Base-by-base conservation (phyloP, 2,113 vertebrate genomes). In the Colius striatus region DNA sequence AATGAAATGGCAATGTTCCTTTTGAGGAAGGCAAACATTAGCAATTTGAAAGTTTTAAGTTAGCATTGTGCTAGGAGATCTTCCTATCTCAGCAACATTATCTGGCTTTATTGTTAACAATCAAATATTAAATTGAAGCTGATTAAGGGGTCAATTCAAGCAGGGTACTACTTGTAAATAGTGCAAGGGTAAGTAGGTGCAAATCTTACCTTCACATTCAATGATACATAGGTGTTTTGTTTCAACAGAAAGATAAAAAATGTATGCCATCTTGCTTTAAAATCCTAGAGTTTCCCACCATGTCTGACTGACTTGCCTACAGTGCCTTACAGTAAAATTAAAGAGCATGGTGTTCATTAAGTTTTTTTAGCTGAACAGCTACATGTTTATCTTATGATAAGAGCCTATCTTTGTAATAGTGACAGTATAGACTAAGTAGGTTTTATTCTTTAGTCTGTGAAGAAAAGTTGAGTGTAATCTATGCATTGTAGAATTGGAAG, bases 1-100 rank as follows among this genome's bases (percentile, higher is more conserved):
- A 51, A 30, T 1, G 1, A 65, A 88, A 41, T 5, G 25, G 18
- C 53, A 72, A 26, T 23, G 26, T 57, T 30, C 0, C 0, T 67
- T 82, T 65, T 25, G 55, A 63, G 45, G 36, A 86, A 60, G 43
- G 55, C 38, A 87, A 43, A 32, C 73, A 72, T 11, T n/a, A 27
- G 53, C 34, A 80, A 11, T 61, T 50, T 62, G 53, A 50, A 94
- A 68, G 60, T 10, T 27, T 9, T 62, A 73, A 77, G 20, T 36
- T 53, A 55, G 21, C 12, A 5, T 73, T 72, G 48, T n/a, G 22
- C 16, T 68, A 53, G 29, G 43, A 74, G 53, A 61, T 57, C 19
- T 76, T 70, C 41, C 58, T 55, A 21, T 67, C 60, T 81, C 58
- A 66, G 58, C 34, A 17, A 27, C 38, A 61, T 81, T 43, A n/a